A percentile compares a stretch with the other conserved stretches of the same genome.
Conservation (phyloP, 2,797 vertebrate genomes). For the Menidia menidia region DNA sequence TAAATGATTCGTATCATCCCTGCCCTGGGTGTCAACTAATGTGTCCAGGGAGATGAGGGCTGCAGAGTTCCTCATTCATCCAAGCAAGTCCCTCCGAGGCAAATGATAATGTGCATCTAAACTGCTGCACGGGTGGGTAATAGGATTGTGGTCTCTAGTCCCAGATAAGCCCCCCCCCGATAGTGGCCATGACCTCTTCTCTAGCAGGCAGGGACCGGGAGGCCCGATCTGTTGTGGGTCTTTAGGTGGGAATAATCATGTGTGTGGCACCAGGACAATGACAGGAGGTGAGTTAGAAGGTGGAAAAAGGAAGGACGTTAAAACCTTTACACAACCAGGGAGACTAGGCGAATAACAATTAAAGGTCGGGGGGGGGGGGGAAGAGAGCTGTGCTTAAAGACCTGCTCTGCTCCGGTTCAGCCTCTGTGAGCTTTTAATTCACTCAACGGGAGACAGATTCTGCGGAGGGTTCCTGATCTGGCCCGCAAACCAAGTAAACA, state of each 20-base stretch:
- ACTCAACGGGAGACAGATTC: conserved; percentile 1
- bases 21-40: conserved; percentile 72
- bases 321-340: neutral
- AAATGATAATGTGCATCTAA: conserved; percentile 76
- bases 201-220: conserved; percentile 25
- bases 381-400: neutral
- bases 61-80: conserved; percentile 67
- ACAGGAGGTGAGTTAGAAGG: conserved; percentile 4
- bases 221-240: conserved; percentile 18
- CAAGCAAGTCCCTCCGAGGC: conserved; percentile 56
- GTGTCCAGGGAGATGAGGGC: conserved; percentile 57
- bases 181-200: conserved; percentile 63
- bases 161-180: conserved; percentile 65
- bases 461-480: neutral
- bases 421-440: neutral
- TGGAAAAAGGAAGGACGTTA: neutral
- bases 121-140: conserved; percentile 74
- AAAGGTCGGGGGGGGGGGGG: conserved; percentile 5
- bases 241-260: conserved; percentile 6
- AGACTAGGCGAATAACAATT: conserved; percentile 13
- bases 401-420: conserved; percentile 18
- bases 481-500: neutral
- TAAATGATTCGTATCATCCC: conserved; percentile 81
- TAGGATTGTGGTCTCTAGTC: conserved; percentile 66
- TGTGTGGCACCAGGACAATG: conserved; percentile 8